A percentile compares a stretch with the other conserved stretches of the same genome.
Evolutionary conservation across 1,140 invertebrate species (phyloP).

Genomic region (Hyles euphorbiae): DNA sequence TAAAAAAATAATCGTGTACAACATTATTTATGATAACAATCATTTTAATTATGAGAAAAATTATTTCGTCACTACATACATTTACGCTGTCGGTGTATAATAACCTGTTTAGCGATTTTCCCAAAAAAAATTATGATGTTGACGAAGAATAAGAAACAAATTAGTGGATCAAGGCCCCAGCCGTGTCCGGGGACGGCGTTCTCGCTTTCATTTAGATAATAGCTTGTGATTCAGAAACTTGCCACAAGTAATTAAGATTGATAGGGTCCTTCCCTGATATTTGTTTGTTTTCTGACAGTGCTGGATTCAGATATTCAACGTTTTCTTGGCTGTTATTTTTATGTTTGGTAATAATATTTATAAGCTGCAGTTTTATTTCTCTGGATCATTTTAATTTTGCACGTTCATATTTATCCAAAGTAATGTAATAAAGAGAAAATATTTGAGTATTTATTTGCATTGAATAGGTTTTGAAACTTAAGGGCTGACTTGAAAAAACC

Average conservation of each 20-base stretch:
- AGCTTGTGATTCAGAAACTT: constrained; percentile 43
- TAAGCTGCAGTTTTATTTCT: too few relatives aligned
- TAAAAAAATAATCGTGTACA: background rate
- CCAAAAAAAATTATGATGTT: constrained; percentile 13
- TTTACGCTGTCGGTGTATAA: constrained; percentile 6
- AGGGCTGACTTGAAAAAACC: too few relatives aligned
- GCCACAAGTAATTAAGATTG: constrained; percentile 52
- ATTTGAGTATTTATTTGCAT: too few relatives aligned
- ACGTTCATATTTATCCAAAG: too few relatives aligned
- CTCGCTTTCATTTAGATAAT: constrained; percentile 56
- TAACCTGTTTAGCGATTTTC: constrained; percentile 18
- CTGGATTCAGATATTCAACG: constrained; percentile 3
- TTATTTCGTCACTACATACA: too few relatives aligned
- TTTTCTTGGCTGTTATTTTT: constrained; percentile 1
- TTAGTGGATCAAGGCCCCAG: constrained; percentile 21
- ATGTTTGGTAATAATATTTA: too few relatives aligned
- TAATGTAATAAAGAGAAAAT: too few relatives aligned
- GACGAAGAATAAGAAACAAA: constrained; percentile 26
- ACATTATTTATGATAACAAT: background rate
- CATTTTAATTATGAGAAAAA: background rate
- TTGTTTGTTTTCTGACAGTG: constrained; percentile 27
- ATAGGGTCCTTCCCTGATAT: constrained; percentile 38
- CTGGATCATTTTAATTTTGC: too few relatives aligned
- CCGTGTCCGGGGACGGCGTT: constrained; percentile 14
- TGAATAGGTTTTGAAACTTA: too few relatives aligned